Base-by-base conservation (phyloP, 2,797 vertebrate genomes). In the Stomatorhinus walkeri region DNA sequence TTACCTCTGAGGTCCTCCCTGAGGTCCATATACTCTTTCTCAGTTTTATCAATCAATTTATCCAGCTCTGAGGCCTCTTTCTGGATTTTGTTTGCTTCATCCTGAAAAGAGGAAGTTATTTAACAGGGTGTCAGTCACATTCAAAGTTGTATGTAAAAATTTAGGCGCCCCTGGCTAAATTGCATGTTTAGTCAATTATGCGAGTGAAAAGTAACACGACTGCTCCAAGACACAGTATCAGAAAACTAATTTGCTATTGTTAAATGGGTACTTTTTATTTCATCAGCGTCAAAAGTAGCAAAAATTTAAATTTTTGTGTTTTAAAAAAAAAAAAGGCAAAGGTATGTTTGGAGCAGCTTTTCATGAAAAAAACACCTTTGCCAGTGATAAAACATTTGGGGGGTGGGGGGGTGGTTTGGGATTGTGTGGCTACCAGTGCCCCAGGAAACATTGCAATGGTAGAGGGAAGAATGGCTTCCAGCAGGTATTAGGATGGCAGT, bases 21-120 rank as follows among this genome's bases (percentile, higher is more conserved):
- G 88, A 99, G 95, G 87, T 98, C 97, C 1, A 97, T 96, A 36
- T 99, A 99, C 89, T 98, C 97, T 90, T 96, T 97, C 89, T 98
- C 93, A 0, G 97, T 99, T 92, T 96, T 97, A 89, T 98, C 97
- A 59, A 99, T 97, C 76, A 98, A 94, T 68, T 94, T 96, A 93
- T 98, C 98, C 43, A 99, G 93, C 19, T 98, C 97, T 0, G 96
- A 95, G 0, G 97, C 97, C 92, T 99, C 97, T 89, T 97, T 98
- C 95, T 97, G 97, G 91, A 99, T 99, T 92, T 97, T 98, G 89
- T 90, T 95, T 68, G 98, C 98, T 84, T 98, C 97, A 5, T 96
- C 97, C 98, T 99, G 85, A 87, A 90, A 91, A 83, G 3, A 81
- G 4, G 24, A 46, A 79, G 40, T 7, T 52, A 24, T 4, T 49